A percentile compares a stretch with the other conserved stretches of the same genome.
phyloP scores from a whole-genome alignment of 1,140 invertebrate species.

The Pseudomyrmex concolor region DNA sequence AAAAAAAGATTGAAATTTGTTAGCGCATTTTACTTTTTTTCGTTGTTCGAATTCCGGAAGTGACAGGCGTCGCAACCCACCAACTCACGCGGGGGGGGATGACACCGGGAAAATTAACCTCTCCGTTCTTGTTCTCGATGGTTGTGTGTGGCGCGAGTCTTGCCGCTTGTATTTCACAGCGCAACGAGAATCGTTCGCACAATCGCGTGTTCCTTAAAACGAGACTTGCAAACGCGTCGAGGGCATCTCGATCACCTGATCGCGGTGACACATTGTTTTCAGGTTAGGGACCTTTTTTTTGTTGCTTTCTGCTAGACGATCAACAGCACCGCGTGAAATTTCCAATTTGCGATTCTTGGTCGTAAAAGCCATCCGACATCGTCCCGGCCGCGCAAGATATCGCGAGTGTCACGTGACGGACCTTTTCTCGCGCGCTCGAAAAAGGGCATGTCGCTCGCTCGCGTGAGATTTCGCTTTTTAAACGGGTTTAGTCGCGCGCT shows the following conservation, averaged over 20 bases:
- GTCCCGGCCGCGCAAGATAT: neutral
- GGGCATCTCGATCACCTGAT: neutral
- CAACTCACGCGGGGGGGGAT: neutral
- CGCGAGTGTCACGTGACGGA: neutral
- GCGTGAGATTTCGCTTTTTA: neutral
- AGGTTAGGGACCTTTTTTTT: slow-evolving; percentile 64
- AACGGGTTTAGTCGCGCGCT: neutral
- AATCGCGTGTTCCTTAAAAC: neutral
- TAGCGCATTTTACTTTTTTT: neutral
- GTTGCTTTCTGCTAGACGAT: slow-evolving; percentile 66
- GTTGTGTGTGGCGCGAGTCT: no score
- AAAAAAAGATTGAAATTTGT: neutral
- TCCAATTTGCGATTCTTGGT: neutral
- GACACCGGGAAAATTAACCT: slow-evolving; percentile 66
- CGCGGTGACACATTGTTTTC: neutral
- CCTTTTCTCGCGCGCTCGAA: no score
- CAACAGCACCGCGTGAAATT: slow-evolving; percentile 56
- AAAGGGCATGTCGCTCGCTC: no score
- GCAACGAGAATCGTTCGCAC: no score
- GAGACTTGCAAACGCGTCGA: neutral
- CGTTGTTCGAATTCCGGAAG: slow-evolving; percentile 64
- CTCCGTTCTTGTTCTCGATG: neutral
- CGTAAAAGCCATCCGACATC: no score
- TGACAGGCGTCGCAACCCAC: neutral
- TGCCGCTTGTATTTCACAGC: no score